Evolutionary conservation across 2,113 vertebrate species (phyloP).

Genomic region (Charina bottae): DNA sequence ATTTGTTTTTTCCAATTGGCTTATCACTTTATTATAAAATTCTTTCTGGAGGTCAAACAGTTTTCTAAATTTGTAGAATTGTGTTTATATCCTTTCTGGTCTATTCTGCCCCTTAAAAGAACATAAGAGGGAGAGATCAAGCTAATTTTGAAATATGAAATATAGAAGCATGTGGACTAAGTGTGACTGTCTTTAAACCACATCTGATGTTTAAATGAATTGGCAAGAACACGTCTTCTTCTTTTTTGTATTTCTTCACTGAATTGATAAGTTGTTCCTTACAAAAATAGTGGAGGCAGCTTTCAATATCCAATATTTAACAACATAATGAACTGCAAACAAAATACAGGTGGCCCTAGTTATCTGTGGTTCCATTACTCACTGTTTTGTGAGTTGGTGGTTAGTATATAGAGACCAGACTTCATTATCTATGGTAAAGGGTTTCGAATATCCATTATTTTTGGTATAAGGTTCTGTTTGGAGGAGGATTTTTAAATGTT

Average conservation of each 20-base stretch:
- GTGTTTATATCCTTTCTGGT: not conserved
- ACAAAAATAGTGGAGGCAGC: not conserved
- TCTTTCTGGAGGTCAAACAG: not conserved
- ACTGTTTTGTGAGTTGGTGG: not conserved
- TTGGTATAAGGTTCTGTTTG: not conserved
- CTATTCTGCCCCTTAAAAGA: not conserved
- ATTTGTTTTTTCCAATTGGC: not conserved
- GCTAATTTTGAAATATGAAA: not conserved
- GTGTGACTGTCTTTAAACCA: not conserved
- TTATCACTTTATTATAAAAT: conserved; percentile 4
- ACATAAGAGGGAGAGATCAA: not conserved
- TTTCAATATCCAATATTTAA: not conserved
- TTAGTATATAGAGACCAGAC: not conserved
- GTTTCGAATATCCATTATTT: not conserved
- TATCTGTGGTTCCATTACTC: not conserved
- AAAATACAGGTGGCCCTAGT: not conserved
- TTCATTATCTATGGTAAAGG: not conserved
- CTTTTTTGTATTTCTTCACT: not conserved
- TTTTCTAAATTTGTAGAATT: not conserved
- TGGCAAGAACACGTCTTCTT: not conserved
- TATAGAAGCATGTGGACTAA: not conserved
- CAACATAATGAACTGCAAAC: not conserved
- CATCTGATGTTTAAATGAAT: not conserved
- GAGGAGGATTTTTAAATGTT: not conserved
- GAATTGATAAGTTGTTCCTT: not conserved